Percentiles rank a stretch among this genome's conserved stretches.
Conservation (phyloP, 1,140 invertebrate genomes). For the Heliconius hermathena region DNA sequence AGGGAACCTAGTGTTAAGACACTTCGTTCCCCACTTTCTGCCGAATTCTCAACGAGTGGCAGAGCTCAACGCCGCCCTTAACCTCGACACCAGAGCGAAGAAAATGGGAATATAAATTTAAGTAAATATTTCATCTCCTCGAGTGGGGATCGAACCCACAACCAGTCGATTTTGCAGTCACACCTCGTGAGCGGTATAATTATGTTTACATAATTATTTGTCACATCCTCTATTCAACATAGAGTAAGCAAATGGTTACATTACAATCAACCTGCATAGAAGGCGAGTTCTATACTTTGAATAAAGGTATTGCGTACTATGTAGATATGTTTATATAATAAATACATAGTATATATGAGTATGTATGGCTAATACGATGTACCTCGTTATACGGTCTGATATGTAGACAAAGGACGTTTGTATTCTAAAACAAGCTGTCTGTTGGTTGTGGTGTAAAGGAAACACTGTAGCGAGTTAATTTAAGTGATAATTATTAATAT, state of each 20-base stretch:
- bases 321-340: neutral
- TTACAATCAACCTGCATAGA: neutral
- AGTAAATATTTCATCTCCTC: too few species aligned
- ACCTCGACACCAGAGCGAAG: too few species aligned
- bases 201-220: neutral
- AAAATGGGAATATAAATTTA: too few species aligned
- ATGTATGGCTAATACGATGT: slow-evolving; percentile 39
- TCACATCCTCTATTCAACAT: neutral
- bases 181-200: neutral
- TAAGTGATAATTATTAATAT: too few species aligned
- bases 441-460: slow-evolving; percentile 23
- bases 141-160: neutral
- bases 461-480: neutral
- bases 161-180: too few species aligned
- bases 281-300: neutral
- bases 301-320: neutral
- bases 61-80: too few species aligned
- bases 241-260: neutral
- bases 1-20: too few species aligned
- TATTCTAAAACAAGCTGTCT: slow-evolving; percentile 49
- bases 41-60: too few species aligned
- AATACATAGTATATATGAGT: slow-evolving; percentile 14
- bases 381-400: slow-evolving; percentile 46
- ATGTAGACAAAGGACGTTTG: slow-evolving; percentile 47
- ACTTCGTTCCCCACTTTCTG: too few species aligned